phyloP scores from a whole-genome alignment of 2,797 vertebrate genomes.

The Lepus oiostolus region DNA sequence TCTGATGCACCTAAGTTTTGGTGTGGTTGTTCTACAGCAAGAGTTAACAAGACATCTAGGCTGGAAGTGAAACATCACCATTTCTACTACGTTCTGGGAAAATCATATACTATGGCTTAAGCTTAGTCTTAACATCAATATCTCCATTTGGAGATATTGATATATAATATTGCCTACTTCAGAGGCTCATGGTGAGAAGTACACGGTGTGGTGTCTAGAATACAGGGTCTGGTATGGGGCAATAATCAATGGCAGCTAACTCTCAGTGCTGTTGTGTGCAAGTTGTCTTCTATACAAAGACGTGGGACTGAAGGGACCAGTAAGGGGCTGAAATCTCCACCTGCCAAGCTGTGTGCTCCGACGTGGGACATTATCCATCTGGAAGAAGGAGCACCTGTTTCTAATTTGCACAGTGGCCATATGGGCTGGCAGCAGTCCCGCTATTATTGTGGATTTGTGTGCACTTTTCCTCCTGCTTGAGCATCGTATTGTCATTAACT shows the following conservation, averaged over 20 bases:
- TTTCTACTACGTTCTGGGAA: slow-evolving; percentile 34
- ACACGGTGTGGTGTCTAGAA: not conserved
- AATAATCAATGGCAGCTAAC: not conserved
- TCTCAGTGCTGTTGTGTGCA: not conserved
- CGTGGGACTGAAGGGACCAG: not conserved
- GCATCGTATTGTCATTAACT: not conserved
- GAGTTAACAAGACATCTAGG: slow-evolving; percentile 15
- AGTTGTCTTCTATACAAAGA: not conserved
- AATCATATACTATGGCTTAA: slow-evolving; percentile 17
- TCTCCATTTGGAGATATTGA: not conserved
- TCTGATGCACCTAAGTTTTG: not conserved
- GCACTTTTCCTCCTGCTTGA: slow-evolving; percentile 35
- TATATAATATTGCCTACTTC: not conserved
- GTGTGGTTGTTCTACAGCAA: not conserved
- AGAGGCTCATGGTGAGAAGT: slow-evolving; percentile 2
- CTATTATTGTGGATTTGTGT: not conserved
- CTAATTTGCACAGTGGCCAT: not conserved
- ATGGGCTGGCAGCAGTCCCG: not conserved
- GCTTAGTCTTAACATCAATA: not conserved
- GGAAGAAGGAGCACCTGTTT: slow-evolving; percentile 37
- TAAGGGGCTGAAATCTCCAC: not conserved
- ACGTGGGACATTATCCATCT: not conserved
- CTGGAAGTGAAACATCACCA: slow-evolving; percentile 28
- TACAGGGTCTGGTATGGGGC: not conserved
- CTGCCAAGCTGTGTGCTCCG: not conserved